Evolutionary conservation across 2,113 vertebrate species (phyloP), one percentile per base, ranked within the genome.

Genomic region (Typhlomys cinereus): DNA sequence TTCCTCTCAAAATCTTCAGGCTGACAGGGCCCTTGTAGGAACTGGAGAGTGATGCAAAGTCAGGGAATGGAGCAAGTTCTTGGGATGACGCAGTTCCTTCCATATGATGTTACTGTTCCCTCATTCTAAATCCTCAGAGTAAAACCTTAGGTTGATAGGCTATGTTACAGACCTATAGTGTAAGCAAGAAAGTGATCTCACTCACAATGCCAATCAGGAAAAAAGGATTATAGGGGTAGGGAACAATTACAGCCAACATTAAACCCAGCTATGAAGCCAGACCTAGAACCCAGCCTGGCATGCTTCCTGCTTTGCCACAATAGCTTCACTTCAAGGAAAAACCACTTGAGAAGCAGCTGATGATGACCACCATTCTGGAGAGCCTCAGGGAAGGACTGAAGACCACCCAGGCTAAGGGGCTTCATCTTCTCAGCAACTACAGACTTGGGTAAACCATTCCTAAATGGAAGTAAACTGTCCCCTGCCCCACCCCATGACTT

Each of bases 1-100:
- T 92, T 88, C 25, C 31, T 73, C 50, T 95, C 23, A 52, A 64
- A 78, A 9, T 29, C 21, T 82, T 84, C 27, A 44, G 39, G 18
- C 39, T 91, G 41, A 57, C 64, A 36, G 70, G 2, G 18, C 69
- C 75, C 69, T 70, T 46, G 44, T 79, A 25, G 13, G 39, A 4
- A 21, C 7, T n/a, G 15, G 59, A 20, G 29, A 50, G 21, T 41
- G 9, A 75, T 70, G 5, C 31, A 70, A 76, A 59, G 41, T 78
- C 41, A 31, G 1, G 20, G 29, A n/a, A 10, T 82, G 61, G 34
- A 78, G 13, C 50, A 48, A 15, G 11, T 34, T 81, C 0, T 0
- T 69, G 83, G 59, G 48, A 75, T 62, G 89, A 46, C 15, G 67
- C 7, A 41, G 18, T 23, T 44, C 50, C 62, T 48, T 46, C 14